A percentile compares a stretch with the other conserved stretches of the same genome.
Evolutionary conservation across 2,797 vertebrate species (phyloP).

Genomic region (Sebastes hubbsi): DNA sequence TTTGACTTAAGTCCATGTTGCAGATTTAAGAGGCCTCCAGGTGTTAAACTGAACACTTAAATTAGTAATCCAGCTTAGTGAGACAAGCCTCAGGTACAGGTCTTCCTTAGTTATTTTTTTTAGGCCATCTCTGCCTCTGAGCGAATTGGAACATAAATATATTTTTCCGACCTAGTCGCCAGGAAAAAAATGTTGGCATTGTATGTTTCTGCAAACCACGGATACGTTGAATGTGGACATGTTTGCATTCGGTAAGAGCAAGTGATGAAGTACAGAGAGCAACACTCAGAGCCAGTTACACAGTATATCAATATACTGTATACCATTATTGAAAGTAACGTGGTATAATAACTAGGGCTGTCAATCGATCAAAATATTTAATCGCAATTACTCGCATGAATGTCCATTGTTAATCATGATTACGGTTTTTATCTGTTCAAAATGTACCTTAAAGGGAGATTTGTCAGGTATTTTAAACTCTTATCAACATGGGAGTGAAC

Average conservation of each 20-base stretch:
- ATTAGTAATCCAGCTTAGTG: neutral
- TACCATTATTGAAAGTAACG: neutral
- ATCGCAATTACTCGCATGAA: too few relatives aligned
- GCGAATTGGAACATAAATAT: neutral
- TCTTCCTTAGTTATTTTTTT: neutral
- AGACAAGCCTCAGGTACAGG: neutral
- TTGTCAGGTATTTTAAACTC: too few relatives aligned
- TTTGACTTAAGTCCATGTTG: neutral
- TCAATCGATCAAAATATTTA: too few relatives aligned
- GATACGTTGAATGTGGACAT: too few relatives aligned
- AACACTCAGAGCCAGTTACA: neutral
- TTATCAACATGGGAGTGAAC: too few relatives aligned
- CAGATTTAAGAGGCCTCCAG: neutral
- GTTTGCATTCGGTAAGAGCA: neutral
- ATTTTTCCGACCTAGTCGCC: neutral
- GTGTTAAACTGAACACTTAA: neutral
- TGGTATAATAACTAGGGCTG: neutral
- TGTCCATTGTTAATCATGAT: too few relatives aligned
- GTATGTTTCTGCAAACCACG: too few relatives aligned
- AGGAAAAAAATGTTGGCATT: neutral
- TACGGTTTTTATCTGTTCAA: too few relatives aligned
- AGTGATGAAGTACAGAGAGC: neutral
- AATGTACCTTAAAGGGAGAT: too few relatives aligned
- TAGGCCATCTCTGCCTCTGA: neutral
- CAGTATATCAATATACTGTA: neutral